These are phyloP conservation scores for Petrophora chlorosata DNA, from an alignment of 2,888 invertebrate species.

Conservation along the genomic window DNA sequence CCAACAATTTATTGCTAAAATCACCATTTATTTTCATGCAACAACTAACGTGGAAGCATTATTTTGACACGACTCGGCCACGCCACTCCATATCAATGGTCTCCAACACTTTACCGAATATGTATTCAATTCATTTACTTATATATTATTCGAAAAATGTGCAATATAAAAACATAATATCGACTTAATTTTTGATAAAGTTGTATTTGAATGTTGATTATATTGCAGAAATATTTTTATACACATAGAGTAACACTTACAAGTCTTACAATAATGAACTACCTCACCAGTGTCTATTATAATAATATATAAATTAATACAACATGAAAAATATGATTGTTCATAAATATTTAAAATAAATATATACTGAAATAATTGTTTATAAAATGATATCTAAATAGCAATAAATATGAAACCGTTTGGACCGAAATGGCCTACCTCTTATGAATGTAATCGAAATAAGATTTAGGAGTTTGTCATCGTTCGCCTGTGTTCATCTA, in stretches of 20 bases:
- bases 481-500: slow-evolving; percentile 26
- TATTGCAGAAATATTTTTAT: slow-evolving; percentile 83
- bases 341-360: slow-evolving; percentile 20
- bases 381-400: slow-evolving; percentile 29
- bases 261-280: slow-evolving; percentile 66
- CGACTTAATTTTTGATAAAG: slow-evolving; percentile 78
- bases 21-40: not conserved
- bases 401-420: slow-evolving; percentile 41
- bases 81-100: slow-evolving; percentile 52
- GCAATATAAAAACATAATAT: slow-evolving; percentile 76
- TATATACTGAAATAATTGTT: slow-evolving; percentile 11
- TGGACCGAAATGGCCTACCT: slow-evolving; percentile 66
- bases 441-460: slow-evolving; percentile 34
- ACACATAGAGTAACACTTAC: slow-evolving; percentile 68
- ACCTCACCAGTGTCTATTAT: slow-evolving; percentile 73
- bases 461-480: slow-evolving; percentile 29
- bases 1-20: not conserved
- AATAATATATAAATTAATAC: slow-evolving; percentile 28
- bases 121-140: slow-evolving; percentile 41
- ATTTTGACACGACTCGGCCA: slow-evolving; percentile 31
- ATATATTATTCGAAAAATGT: slow-evolving; percentile 51
- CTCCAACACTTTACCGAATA: slow-evolving; percentile 48
- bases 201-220: slow-evolving; percentile 82
- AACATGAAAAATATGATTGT: slow-evolving; percentile 9
- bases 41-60: not conserved